phyloP scores from a whole-genome alignment of 1,140 invertebrate genomes.

The Coptotermes formosanus region DNA sequence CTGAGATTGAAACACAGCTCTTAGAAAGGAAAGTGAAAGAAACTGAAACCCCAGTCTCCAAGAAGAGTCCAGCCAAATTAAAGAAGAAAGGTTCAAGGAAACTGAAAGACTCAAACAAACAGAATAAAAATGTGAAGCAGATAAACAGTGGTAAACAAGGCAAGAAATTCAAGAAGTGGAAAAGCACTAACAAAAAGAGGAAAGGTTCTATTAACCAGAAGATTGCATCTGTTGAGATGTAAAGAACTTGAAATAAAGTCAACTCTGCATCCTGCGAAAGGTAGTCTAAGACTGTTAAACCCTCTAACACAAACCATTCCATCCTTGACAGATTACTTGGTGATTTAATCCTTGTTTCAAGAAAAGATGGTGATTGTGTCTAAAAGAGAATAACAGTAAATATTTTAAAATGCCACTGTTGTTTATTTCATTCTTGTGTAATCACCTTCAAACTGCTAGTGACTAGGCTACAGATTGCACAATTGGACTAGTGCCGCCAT shows the following conservation, averaged over 20 bases:
- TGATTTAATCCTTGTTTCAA: no score
- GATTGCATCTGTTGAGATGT: background rate
- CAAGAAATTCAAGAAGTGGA: conserved; percentile 6
- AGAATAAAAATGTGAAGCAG: background rate
- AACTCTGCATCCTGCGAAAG: no score
- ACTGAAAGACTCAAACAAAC: background rate
- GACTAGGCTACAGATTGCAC: no score
- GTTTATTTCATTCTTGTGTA: no score
- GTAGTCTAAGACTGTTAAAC: no score
- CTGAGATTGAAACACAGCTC: background rate
- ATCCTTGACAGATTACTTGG: background rate
- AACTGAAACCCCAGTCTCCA: background rate
- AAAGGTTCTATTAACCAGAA: background rate
- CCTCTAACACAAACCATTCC: background rate
- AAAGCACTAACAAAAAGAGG: background rate
- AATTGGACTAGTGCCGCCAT: no score
- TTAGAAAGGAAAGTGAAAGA: background rate
- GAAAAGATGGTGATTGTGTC: no score
- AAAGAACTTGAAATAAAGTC: background rate
- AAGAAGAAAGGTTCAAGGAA: background rate
- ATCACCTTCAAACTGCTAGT: no score
- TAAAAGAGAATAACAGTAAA: no score
- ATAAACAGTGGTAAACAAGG: background rate
- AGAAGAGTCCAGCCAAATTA: background rate
- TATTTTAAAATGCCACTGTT: no score